Evolutionary conservation across 2,113 vertebrate species (phyloP), one percentile per base, ranked within the genome.

Genomic region (Hypanus sabinus): DNA sequence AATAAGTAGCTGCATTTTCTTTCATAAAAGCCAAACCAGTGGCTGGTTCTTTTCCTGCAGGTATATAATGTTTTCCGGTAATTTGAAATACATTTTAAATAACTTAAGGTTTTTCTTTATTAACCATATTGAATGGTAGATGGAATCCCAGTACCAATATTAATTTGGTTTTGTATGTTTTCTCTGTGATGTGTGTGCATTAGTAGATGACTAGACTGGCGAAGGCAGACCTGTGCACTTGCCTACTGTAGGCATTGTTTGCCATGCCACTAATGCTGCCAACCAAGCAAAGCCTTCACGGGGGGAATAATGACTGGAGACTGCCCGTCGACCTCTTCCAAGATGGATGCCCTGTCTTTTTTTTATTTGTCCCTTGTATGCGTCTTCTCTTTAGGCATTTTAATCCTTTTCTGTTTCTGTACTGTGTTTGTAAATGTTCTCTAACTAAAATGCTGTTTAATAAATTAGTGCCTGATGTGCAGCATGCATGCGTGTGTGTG

Each of bases 111-210:
- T 96, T 94, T 94, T 95, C 96, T 80, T 97, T 96, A 95, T 97
- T 97, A 96, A 97, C 97, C 96, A 96, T 96, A 96, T 98, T 98
- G 96, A 97, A 97, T 98, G 95, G 98, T 98, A 97, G 98, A 98
- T 98, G 97, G 97, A 98, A 98, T 98, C 98, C 98, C 98, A 98
- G 96, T 96, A 75, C 91, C 91, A 75, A 98, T 98, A 99, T 99
- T 99, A 99, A 99, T 99, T 99, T 99, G 98, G 99, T 99, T 99
- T 98, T 99, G 98, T 99, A 98, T 99, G 98, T 99, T 99, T 98
- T 99, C 98, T 99, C 98, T 99, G 98, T 99, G 98, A 99, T 99
- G 99, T 99, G 98, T 99, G 99, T 99, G 99, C 99, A 99, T 99
- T 97, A 99, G 99, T 98, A 99, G 99, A 99, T 99, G 98, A 99